Conservation (phyloP, 1,140 invertebrate species). For the Drosophila pseudoananassae region DNA sequence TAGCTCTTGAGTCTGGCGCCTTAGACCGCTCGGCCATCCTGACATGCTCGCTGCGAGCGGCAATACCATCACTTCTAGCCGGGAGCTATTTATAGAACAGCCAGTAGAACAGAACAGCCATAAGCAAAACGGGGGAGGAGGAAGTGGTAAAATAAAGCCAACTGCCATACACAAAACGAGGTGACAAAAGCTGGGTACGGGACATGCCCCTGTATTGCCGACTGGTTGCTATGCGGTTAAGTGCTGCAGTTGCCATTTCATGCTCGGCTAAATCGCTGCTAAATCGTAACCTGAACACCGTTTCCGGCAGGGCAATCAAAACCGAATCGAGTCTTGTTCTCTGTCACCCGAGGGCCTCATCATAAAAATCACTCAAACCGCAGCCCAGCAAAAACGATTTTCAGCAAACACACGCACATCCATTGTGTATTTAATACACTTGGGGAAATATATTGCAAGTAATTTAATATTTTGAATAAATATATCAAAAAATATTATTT, state of each 20-base stretch:
- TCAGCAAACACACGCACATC: conserved; percentile 9
- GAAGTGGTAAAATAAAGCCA: conserved; percentile 6
- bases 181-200: conserved; percentile 40
- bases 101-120: too few species aligned
- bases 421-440: conserved; percentile 4
- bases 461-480: too few species aligned
- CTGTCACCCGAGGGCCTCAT: conserved; percentile 63
- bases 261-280: conserved; percentile 70
- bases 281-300: conserved; percentile 72
- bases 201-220: conserved; percentile 17
- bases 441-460: background rate
- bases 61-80: background rate
- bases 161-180: background rate
- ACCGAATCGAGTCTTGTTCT: conserved; percentile 37
- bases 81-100: conserved; percentile 39
- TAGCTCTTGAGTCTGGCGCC: conserved; percentile 88
- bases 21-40: conserved; percentile 89
- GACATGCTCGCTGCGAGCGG: conserved; percentile 76
- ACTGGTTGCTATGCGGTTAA: conserved; percentile 56
- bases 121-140: conserved; percentile 28
- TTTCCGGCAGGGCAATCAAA: conserved; percentile 77
- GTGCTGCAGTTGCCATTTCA: conserved; percentile 70
- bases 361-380: conserved; percentile 77
- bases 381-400: conserved; percentile 46
- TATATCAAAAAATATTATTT: too few species aligned